Evolutionary conservation across 37 sponge, comb jelly and placozoan species (phyloP), one percentile per base, ranked within the genome.

Genomic region (Beroe ovata): DNA sequence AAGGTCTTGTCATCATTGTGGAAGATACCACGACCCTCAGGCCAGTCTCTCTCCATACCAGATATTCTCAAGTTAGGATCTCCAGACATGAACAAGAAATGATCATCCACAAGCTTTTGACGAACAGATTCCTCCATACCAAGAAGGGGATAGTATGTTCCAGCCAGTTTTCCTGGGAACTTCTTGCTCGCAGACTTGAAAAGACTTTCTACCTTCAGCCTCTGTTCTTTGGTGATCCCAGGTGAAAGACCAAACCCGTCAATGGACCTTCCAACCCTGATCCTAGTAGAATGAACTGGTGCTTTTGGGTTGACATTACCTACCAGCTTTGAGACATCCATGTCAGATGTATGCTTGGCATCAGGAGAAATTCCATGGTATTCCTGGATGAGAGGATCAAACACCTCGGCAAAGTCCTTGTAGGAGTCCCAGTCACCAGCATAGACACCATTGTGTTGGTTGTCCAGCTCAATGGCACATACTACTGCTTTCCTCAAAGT

Each of bases 361-460:
- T 60, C 60, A 8, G 72, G 42, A 88, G 90, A 91, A 91, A 90
- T 89, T 28, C 89, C 89, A 60, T 95, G 95, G 60, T 89, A 61
- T 8, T 71, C 93, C 54, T 93, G 92, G 38, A 95, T 93, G 72
- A 93, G 81, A n/a, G 92, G 92, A 61, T 92, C 92, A 18, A 95
- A 90, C 26, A 95, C 91, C 38, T 72, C 71, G 47, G 91, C 91
- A 90, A 95, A 95, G 26, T 60, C 89, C 0, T 91, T 88, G 91
- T 95, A 95, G 66, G 91, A 90, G 64, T 95, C 95, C 33, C 92
- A 91, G 39, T 92, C 92, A 64, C 95, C 95, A 69, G 93, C 92
- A 14, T 89, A 90, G 89, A 91, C 60, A 19, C 94, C 94, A 36
- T 38, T 35, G 36, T 71, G 71, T 34, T 71, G 71, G 71, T 71